A percentile compares a stretch with the other conserved stretches of the same genome.
These are phyloP conservation scores for Sylvietta virens DNA, from an alignment of 2,113 vertebrate species.

Conservation along the genomic window DNA sequence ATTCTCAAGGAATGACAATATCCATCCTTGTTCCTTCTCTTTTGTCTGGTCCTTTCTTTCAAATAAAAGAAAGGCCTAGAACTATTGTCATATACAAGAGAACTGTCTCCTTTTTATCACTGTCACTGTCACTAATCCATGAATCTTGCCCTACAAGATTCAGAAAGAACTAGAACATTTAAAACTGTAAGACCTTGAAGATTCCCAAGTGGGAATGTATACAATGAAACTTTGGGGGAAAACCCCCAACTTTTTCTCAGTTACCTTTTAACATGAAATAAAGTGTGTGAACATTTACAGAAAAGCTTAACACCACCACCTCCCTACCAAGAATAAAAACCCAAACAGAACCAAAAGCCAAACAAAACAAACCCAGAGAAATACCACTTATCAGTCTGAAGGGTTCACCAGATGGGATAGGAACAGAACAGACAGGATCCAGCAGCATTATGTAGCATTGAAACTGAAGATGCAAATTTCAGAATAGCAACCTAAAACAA, in stretches of 20 bases:
- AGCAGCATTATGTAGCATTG: neutral
- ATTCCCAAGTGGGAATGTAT: neutral
- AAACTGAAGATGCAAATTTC: neutral
- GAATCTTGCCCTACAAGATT: neutral
- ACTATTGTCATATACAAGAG: neutral
- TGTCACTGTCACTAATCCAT: neutral
- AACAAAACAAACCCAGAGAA: neutral
- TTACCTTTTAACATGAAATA: neutral
- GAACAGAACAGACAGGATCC: neutral
- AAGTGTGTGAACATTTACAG: neutral
- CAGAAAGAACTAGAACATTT: neutral
- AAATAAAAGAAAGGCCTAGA: neutral
- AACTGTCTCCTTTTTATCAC: neutral
- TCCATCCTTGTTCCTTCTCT: neutral
- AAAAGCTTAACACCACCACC: neutral
- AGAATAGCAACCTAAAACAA: neutral
- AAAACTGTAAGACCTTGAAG: neutral
- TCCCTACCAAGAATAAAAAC: accelerated
- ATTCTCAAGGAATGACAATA: neutral
- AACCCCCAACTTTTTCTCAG: neutral
- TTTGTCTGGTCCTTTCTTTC: neutral
- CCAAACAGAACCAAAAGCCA: neutral
- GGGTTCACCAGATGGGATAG: neutral
- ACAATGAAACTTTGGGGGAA: neutral
- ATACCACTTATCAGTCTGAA: neutral